These are phyloP conservation scores for Cyclina sinensis DNA, from an alignment of 1,140 invertebrate genomes.

Conservation along the genomic window DNA sequence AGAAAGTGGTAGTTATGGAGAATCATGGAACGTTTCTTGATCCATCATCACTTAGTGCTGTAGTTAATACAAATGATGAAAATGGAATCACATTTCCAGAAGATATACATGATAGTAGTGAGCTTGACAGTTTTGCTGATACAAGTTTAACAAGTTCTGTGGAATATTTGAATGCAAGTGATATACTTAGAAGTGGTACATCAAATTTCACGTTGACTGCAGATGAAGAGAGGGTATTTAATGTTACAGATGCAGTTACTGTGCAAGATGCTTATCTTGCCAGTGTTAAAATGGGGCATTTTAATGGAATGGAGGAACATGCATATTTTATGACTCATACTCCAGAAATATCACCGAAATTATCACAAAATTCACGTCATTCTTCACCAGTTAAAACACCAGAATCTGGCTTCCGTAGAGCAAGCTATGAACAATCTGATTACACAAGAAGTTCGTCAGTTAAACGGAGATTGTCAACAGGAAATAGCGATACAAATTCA, in stretches of 20 bases:
- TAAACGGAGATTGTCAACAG: conserved; percentile 43
- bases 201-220: background rate
- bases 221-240: conserved; percentile 55
- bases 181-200: background rate
- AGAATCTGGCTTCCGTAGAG: background rate
- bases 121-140: background rate
- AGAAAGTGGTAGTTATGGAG: conserved; percentile 52
- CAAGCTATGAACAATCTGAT: background rate
- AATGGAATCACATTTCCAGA: conserved; percentile 32
- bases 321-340: conserved; percentile 20
- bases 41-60: conserved; percentile 49
- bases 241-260: conserved; percentile 54
- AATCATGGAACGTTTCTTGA: conserved; percentile 38
- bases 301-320: conserved; percentile 62
- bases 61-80: conserved; percentile 38
- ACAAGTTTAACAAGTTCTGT: background rate
- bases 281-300: conserved; percentile 64
- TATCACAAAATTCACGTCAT: background rate
- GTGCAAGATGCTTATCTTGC: conserved; percentile 60
- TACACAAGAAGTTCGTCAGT: background rate
- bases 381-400: conserved; percentile 46
- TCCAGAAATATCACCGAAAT: background rate
- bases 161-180: conserved; percentile 1
- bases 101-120: background rate
- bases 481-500: conserved; percentile 13